phyloP scores from a whole-genome alignment of 2,888 invertebrate genomes.

The Pammene aurita region DNA sequence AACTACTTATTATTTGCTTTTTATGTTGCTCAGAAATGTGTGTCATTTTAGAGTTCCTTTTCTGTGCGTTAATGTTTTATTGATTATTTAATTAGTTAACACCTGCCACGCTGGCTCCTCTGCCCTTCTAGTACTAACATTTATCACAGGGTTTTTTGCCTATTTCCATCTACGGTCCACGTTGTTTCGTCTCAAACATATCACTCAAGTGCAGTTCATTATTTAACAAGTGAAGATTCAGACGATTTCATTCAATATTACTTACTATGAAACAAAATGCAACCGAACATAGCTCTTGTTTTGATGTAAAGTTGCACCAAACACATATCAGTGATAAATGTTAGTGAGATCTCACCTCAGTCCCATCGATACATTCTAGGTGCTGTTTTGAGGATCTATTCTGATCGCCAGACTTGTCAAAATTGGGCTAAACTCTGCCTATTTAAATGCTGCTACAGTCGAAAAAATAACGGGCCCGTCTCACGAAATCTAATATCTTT shows the following conservation, averaged over 20 bases:
- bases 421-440: neutral
- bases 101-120: neutral
- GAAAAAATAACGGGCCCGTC: neutral
- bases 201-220: neutral
- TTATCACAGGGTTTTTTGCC: neutral
- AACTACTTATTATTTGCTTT: too few species aligned
- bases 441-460: slow-evolving; percentile 18
- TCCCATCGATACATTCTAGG: slow-evolving; percentile 10
- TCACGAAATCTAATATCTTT: neutral
- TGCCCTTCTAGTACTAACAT: slow-evolving; percentile 9
- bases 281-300: too few species aligned
- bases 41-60: too few species aligned
- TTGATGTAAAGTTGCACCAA: too few species aligned
- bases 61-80: too few species aligned
- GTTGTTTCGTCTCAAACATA: neutral
- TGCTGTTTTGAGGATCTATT: slow-evolving; percentile 2
- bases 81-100: neutral
- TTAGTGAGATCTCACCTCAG: neutral
- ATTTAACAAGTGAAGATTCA: too few species aligned
- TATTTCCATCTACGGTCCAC: neutral
- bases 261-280: too few species aligned
- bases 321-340: neutral
- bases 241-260: too few species aligned
- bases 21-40: too few species aligned
- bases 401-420: slow-evolving; percentile 1